Evolutionary conservation across 2,888 invertebrate genomes (phyloP).

Genomic region (Dryadula phaetusa): DNA sequence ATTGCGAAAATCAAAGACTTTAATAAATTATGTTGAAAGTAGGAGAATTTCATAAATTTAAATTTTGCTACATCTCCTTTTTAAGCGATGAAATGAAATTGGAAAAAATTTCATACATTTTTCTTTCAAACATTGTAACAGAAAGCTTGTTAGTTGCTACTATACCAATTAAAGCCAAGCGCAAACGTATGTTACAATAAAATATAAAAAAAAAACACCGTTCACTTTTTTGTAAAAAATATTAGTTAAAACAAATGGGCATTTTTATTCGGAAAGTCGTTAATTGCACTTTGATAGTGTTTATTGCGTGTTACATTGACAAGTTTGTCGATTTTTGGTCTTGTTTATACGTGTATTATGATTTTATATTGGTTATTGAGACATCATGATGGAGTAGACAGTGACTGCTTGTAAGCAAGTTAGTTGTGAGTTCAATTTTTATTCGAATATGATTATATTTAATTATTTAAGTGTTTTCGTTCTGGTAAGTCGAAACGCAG

Average conservation of each 20-base stretch:
- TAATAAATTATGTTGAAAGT: too few relatives aligned
- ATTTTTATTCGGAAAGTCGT: conserved; percentile 10
- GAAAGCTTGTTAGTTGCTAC: conserved; percentile 15
- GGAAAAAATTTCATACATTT: not conserved
- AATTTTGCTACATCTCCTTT: not conserved
- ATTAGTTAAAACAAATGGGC: conserved; percentile 13
- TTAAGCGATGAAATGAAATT: not conserved
- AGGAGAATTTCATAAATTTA: too few relatives aligned
- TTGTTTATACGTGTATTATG: too few relatives aligned
- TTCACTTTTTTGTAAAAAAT: conserved; percentile 8
- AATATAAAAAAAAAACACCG: not conserved
- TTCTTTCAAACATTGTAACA: conserved; percentile 4
- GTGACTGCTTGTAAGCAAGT: too few relatives aligned
- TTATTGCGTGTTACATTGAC: not conserved
- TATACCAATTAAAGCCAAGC: conserved; percentile 20
- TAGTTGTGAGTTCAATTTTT: too few relatives aligned
- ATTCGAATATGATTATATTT: too few relatives aligned
- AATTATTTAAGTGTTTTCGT: too few relatives aligned
- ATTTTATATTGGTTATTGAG: too few relatives aligned
- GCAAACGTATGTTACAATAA: conserved; percentile 9
- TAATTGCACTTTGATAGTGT: conserved; percentile 5
- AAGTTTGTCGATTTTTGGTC: too few relatives aligned
- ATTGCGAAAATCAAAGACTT: too few relatives aligned
- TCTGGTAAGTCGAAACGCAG: too few relatives aligned
- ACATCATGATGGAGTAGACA: too few relatives aligned